Conservation (phyloP, 2,888 invertebrate genomes). For the Napeogenes sylphis region DNA sequence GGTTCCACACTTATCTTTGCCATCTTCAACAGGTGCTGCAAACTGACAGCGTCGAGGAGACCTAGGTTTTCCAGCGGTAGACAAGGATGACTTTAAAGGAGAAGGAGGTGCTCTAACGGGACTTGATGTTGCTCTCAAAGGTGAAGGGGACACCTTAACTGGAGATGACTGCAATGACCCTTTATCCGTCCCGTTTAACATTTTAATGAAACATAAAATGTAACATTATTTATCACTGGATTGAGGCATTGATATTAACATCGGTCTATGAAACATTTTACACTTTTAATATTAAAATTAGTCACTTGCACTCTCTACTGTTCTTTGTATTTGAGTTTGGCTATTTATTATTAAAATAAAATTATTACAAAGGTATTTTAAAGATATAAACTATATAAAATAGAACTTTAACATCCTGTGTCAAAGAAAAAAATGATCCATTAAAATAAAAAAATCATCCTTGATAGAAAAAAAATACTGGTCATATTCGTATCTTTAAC, state of each 20-base stretch:
- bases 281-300: not conserved
- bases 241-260: conserved; percentile 2
- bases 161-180: conserved; percentile 64
- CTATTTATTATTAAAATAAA: no score
- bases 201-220: conserved; percentile 35
- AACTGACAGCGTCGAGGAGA: conserved; percentile 69
- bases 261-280: conserved; percentile 1
- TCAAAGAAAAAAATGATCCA: no score
- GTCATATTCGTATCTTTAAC: no score
- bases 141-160: conserved; percentile 48
- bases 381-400: no score
- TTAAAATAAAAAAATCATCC: no score
- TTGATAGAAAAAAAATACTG: no score
- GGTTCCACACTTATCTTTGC: conserved; percentile 66
- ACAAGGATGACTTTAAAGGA: conserved; percentile 63
- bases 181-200: conserved; percentile 66
- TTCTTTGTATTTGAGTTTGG: no score
- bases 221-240: conserved; percentile 12
- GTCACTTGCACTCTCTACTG: no score
- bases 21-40: conserved; percentile 62
- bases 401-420: no score
- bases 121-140: conserved; percentile 62
- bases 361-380: no score
- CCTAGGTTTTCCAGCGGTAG: conserved; percentile 50
- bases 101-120: conserved; percentile 63